A percentile compares a stretch with the other conserved stretches of the same genome.
Evolutionary conservation across 2,113 vertebrate genomes (phyloP).

Genomic region (Pachypanchax playfairii): DNA sequence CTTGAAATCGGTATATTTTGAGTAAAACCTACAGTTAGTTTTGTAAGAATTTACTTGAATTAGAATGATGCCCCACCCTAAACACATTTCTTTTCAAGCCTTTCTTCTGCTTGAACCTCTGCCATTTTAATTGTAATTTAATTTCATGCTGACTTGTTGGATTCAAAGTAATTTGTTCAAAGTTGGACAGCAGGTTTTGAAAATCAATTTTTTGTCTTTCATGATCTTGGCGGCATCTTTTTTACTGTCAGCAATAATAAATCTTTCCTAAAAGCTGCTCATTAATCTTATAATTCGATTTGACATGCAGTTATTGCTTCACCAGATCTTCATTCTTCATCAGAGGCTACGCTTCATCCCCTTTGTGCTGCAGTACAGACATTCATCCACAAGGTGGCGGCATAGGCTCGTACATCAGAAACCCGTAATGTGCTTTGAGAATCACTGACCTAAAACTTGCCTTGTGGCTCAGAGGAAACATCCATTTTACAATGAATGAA

Average conservation of each 20-base stretch:
- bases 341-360: neutral
- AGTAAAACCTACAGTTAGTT: too few species aligned
- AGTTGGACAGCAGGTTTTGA: neutral
- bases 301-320: neutral
- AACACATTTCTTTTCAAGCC: too few species aligned
- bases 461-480: conserved; percentile 6
- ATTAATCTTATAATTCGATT: neutral
- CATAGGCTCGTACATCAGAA: conserved; percentile 3
- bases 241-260: neutral
- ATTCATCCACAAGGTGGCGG: conserved; percentile 49
- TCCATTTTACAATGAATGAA: conserved; percentile 29
- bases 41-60: too few species aligned
- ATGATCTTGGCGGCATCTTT: neutral
- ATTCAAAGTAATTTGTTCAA: too few species aligned
- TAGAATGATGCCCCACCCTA: too few species aligned
- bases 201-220: neutral
- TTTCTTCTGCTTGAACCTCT: too few species aligned
- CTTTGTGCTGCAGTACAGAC: neutral
- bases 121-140: too few species aligned
- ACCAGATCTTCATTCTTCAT: neutral
- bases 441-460: conserved; percentile 48
- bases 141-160: too few species aligned
- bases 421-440: conserved; percentile 36
- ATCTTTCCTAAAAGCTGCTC: neutral
- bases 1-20: too few species aligned